Percentiles rank a stretch among this genome's conserved stretches.
These are phyloP conservation scores for Anguilla pacifica DNA, from an alignment of 2,797 vertebrate genomes.

Conservation along the genomic window DNA sequence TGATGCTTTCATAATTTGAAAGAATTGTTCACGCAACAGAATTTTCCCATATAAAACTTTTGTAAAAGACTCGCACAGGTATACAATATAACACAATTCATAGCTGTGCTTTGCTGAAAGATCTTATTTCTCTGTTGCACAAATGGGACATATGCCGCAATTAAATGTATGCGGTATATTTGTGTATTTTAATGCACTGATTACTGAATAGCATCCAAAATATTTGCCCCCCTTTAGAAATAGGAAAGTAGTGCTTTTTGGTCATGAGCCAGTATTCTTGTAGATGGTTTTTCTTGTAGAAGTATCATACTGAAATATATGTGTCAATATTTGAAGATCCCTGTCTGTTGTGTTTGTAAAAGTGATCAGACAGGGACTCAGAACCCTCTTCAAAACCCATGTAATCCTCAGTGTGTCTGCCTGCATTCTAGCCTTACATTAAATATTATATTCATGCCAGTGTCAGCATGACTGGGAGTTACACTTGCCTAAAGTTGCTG, in stretches of 20 bases:
- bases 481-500: neutral
- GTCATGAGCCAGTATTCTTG: neutral
- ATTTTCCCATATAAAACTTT: neutral
- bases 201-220: neutral
- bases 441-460: neutral
- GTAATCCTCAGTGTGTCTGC: neutral
- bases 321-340: neutral
- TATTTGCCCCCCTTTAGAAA: neutral
- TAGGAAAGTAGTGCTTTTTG: neutral
- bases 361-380: neutral
- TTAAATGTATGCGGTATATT: neutral
- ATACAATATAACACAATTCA: neutral
- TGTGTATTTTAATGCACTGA: neutral
- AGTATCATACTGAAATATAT: neutral
- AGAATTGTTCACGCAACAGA: neutral
- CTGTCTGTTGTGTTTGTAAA: neutral
- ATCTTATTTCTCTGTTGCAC: neutral
- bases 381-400: neutral
- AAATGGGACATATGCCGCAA: neutral
- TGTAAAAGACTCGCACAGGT: neutral
- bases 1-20: neutral
- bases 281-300: neutral
- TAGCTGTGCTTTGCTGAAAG: neutral
- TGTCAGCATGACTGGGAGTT: neutral
- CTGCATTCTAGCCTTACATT: neutral